Percentiles rank a stretch among this genome's conserved stretches.
Evolutionary conservation across 1,140 invertebrate species (phyloP).

Genomic region (Riptortus pedestris): DNA sequence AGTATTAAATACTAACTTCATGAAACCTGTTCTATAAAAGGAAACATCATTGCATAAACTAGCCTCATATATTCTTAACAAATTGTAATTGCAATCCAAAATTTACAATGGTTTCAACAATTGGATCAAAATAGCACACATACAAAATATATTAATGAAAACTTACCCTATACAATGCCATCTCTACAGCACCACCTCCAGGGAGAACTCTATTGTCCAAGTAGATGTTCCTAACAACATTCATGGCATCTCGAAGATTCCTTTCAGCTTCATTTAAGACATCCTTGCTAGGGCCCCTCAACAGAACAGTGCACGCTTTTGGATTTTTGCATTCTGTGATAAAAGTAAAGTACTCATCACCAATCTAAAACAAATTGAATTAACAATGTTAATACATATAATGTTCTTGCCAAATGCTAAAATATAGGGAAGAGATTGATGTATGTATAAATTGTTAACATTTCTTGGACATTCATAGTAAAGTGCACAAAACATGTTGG

Average conservation of each 20-base stretch:
- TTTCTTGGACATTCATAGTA: background rate
- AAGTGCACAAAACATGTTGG: too few species aligned
- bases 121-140: too few species aligned
- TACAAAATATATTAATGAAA: too few species aligned
- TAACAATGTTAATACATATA: background rate
- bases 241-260: conserved; percentile 95
- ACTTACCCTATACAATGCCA: conserved; percentile 44
- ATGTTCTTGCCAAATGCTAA: too few species aligned
- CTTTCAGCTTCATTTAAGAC: conserved; percentile 95
- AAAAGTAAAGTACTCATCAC: conserved; percentile 92
- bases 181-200: conserved; percentile 89
- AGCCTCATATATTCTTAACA: too few species aligned
- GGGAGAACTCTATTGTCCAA: conserved; percentile 65
- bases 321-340: conserved; percentile 92
- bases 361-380: conserved; percentile 39
- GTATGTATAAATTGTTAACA: background rate
- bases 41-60: too few species aligned
- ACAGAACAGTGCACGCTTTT: conserved; percentile 95
- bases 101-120: too few species aligned
- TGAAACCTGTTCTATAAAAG: too few species aligned
- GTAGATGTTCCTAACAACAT: conserved; percentile 90
- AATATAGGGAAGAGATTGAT: too few species aligned
- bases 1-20: too few species aligned
- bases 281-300: conserved; percentile 95
- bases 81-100: too few species aligned